Conservation (phyloP, 2,888 invertebrate species). For the Drosophila siamana region DNA sequence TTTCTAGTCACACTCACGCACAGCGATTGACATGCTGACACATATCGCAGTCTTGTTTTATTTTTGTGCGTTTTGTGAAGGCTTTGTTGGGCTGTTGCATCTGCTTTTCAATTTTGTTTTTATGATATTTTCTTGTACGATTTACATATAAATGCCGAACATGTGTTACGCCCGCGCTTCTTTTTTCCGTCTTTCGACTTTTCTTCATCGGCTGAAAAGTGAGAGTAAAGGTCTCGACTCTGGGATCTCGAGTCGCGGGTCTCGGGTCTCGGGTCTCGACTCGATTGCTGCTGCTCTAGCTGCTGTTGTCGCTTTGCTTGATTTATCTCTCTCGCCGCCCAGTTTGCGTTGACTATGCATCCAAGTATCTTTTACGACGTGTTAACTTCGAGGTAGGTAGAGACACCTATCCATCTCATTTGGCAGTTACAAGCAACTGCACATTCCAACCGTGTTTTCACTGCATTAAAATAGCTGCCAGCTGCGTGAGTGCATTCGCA, state of each 20-base stretch:
- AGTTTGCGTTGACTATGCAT: conserved; percentile 22
- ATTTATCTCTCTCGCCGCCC: conserved; percentile 62
- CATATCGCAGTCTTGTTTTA: conserved; percentile 45
- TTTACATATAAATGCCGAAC: conserved; percentile 75
- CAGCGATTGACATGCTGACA: conserved; percentile 71
- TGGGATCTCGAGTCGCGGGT: no score
- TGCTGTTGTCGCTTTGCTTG: conserved; percentile 40
- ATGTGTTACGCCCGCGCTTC: conserved; percentile 69
- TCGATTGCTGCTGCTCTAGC: neutral
- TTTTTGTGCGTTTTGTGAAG: conserved; percentile 7
- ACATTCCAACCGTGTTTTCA: conserved; percentile 71
- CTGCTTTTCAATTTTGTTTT: conserved; percentile 60
- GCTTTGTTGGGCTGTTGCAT: conserved; percentile 30
- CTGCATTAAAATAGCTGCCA: conserved; percentile 70
- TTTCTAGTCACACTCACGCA: conserved; percentile 61
- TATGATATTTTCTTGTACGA: conserved; percentile 59
- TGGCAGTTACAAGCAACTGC: conserved; percentile 53
- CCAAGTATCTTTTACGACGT: conserved; percentile 57
- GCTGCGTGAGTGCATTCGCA: conserved; percentile 71
- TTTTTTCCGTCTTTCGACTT: conserved; percentile 61
- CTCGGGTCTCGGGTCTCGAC: no score
- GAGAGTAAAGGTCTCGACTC: conserved; percentile 61
- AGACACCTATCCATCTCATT: conserved; percentile 53
- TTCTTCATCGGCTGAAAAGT: conserved; percentile 53
- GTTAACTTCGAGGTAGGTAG: conserved; percentile 56